phyloP scores from a whole-genome alignment of 2,888 invertebrate species.

The Temnothorax rugatulus region DNA sequence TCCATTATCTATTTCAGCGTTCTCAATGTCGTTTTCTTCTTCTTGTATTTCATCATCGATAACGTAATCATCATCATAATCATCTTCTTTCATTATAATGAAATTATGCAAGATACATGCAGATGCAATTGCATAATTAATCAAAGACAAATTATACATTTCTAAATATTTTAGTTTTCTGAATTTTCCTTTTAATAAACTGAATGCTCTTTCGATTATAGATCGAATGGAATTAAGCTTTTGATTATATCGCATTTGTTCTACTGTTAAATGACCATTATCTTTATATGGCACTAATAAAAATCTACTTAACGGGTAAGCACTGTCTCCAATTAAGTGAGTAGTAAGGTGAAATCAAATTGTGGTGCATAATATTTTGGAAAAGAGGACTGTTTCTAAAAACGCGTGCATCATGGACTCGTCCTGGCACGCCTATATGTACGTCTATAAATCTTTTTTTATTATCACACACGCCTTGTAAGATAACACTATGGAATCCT shows the following conservation, averaged over 20 bases:
- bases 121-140: no score
- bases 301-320: not conserved
- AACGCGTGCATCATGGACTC: slow-evolving; percentile 7
- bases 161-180: no score
- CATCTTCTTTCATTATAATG: no score
- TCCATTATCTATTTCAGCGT: no score
- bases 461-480: slow-evolving; percentile 52
- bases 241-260: slow-evolving; percentile 26
- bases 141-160: no score
- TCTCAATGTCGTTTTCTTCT: no score
- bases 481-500: slow-evolving; percentile 32
- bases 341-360: slow-evolving; percentile 1
- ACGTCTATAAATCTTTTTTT: slow-evolving; percentile 41
- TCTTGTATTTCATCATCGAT: no score
- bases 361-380: slow-evolving; percentile 11
- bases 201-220: no score
- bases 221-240: slow-evolving; percentile 18
- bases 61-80: no score
- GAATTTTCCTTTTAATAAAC: no score
- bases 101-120: no score
- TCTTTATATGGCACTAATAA: slow-evolving; percentile 12
- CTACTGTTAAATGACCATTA: not conserved
- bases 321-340: not conserved
- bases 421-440: slow-evolving; percentile 42
- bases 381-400: slow-evolving; percentile 29